Base-by-base conservation (phyloP, 1,140 invertebrate genomes). In the Zophobas morio region DNA sequence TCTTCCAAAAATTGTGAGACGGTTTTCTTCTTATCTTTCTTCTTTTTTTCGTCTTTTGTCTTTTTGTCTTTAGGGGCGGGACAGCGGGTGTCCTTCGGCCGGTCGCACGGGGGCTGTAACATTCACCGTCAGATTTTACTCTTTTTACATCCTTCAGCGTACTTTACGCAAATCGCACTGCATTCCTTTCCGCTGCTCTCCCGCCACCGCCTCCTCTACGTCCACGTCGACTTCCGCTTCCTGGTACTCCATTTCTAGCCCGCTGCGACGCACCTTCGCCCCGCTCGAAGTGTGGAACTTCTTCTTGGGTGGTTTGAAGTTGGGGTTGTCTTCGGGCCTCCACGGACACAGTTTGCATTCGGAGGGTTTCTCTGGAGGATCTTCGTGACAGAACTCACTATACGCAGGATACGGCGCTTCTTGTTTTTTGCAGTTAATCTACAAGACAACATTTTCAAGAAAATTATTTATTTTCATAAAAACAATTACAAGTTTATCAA, bases 291-390 rank as follows among this genome's bases (percentile, higher is more conserved):
- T 77, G 51, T 80, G 78, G 46, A 49, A 60, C 33, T 40, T 70
- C 6, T 63, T 77, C 53, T 80, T 80, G 1, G 35, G 40, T 8
- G 60, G 72, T 42, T 77, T 76, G 46, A 79, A 79, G 6, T 76
- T 77, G 3, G 79, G 79, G 75, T 81, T 70, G 0, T 79, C 75
- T 5, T 74, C 53, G 1, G 66, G 39, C 1, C 70, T 74, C 60
- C 71, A 79, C 35, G 79, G 79, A 49, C 79, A 81, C 20, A 79
- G 57, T 20, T 77, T 76, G 35, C 79, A 81, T 33, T 78, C 77
- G 1, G 73, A 73, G 0, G 77, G 77, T 20, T 75, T 74, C 20
- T 77, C 57, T 2, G 77, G 54, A 2, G 71, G 53, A 5, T 75
- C 75, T 57, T 76, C 75, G 39, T 75, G 63, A 33, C 79, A 81